Evolutionary conservation across 2,797 vertebrate genomes (phyloP).

Genomic region (Erithacus rubecula): DNA sequence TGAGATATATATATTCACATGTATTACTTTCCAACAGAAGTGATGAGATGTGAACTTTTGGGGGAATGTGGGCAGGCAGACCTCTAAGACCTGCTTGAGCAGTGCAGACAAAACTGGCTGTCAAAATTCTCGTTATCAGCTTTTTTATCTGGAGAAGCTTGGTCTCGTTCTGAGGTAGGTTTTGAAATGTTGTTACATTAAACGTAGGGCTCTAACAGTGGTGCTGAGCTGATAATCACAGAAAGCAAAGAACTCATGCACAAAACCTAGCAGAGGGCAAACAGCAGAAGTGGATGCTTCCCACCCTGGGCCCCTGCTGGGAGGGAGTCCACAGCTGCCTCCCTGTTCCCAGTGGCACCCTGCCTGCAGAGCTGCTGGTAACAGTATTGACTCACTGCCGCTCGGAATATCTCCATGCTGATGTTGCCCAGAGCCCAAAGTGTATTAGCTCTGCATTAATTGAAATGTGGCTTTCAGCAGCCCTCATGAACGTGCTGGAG

Average conservation of each 20-base stretch:
- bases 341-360: not conserved
- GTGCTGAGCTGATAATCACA: not conserved
- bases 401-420: not conserved
- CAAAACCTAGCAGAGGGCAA: not conserved
- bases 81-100: not conserved
- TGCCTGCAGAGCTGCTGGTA: not conserved
- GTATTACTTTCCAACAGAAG: not conserved
- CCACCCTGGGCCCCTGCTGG: not conserved
- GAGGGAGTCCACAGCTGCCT: not conserved
- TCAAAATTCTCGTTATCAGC: not conserved
- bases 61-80: not conserved
- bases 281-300: not conserved
- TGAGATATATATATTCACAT: not conserved
- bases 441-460: constrained; percentile 10
- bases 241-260: not conserved
- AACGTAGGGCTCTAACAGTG: not conserved
- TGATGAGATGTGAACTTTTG: not conserved
- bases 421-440: not conserved
- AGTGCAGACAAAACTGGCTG: not conserved
- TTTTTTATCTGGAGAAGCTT: not conserved
- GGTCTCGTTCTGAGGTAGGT: not conserved
- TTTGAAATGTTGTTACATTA: not conserved
- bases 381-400: constrained; percentile 16
- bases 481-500: not conserved
- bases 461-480: constrained; percentile 54